Evolutionary conservation across 1,140 invertebrate genomes (phyloP), one percentile per base, ranked within the genome.

Genomic region (roundworm (Caenorhabditis elegans)): DNA sequence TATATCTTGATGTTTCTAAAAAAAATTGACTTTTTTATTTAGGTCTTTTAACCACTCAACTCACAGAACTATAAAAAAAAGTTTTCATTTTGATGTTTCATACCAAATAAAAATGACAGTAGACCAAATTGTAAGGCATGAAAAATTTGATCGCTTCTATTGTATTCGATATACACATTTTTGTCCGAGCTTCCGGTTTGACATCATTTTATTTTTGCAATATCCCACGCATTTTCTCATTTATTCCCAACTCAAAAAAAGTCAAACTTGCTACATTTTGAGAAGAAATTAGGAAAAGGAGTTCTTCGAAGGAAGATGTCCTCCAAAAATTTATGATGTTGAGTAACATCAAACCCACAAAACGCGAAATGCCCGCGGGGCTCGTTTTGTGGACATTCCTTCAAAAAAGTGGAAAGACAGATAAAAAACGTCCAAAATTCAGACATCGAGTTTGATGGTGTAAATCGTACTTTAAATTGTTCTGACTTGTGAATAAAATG

Each of bases 251-350:
- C 6, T 13, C 13, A 3, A 31, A 39, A 39, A 1, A 43, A 39
- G 11, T 17, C 55, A 34, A 60, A 34, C 11, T 60, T 22, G 55
- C 55, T 26, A 60, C 55, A 60, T 60, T 60, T 60, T 10, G 13
- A 43, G 34, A 1, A 60, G 15, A 15, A 60, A 60, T 60, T 28
- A 60, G 17, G 17, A 3, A 34, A 24, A 26, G 19, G 26, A 51
- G 49, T 51, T 51, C 49, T 60, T 34, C 28, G 53, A 60, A 70
- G 43, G 8, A 39, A 39, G 60, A 31, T 70, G 60, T 70, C 60
- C 60, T 70, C 31, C 26, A 6, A 28, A 70, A 70, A 39, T 70
- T 70, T 70, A 70, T 70, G 60, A 70, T 70, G 60, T 70, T 70
- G 60, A 70, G 55, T 60, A 34, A 60, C 28, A 60, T 60, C 11